Conservation (phyloP, 2,888 invertebrate genomes). For the Callyntrura sp. region DNA sequence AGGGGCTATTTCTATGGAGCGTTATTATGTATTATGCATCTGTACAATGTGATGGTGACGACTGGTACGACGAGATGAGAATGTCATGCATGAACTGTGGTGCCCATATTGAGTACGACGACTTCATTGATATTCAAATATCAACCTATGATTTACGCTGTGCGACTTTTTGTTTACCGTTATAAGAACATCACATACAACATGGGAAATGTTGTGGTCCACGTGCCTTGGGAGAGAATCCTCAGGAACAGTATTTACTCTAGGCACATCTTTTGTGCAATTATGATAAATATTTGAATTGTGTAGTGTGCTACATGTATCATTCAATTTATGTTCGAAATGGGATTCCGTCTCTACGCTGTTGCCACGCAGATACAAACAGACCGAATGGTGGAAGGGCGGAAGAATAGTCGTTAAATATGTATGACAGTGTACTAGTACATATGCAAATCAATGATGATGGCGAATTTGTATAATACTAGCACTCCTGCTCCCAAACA, state of each 20-base stretch:
- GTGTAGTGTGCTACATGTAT: background rate
- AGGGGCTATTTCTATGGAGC: background rate
- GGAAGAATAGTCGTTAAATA: background rate
- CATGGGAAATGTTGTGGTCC: background rate
- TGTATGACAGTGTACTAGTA: background rate
- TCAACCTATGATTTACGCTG: constrained; percentile 31
- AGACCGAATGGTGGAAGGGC: background rate
- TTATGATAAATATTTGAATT: background rate
- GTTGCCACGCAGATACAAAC: background rate
- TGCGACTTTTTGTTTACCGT: background rate
- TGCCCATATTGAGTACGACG: background rate
- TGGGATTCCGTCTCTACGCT: no score
- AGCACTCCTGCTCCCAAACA: no score
- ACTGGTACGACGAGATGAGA: background rate
- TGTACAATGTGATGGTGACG: background rate
- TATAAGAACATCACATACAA: background rate
- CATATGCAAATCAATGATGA: background rate
- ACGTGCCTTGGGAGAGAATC: background rate
- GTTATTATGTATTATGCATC: background rate
- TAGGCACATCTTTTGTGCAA: background rate
- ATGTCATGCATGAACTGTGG: background rate
- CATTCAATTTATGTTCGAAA: background rate
- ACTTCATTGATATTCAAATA: constrained; percentile 52
- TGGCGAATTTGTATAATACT: background rate
- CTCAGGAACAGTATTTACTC: background rate